phyloP scores from a whole-genome alignment of 2,113 vertebrate genomes.

The Chaetodon trifascialis region DNA sequence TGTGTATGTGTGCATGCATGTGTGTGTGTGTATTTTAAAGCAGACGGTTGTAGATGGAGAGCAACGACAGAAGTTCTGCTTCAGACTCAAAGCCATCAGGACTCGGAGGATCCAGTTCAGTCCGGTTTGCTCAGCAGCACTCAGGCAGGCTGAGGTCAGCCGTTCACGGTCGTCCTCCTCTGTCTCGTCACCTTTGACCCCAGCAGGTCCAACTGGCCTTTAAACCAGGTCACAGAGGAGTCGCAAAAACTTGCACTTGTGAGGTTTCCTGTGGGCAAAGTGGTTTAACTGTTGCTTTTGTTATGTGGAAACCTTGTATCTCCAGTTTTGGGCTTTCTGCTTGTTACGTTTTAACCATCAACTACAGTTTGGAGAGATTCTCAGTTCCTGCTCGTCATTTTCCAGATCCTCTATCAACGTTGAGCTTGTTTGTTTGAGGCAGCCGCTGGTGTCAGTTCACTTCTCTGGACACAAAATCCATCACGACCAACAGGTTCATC shows the following conservation, averaged over 20 bases:
- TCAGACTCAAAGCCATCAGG: neutral
- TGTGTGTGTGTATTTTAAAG: slow-evolving; percentile 8
- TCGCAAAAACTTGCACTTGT: too few relatives aligned
- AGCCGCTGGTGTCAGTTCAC: neutral
- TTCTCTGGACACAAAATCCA: neutral
- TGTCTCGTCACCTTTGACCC: slow-evolving; percentile 11
- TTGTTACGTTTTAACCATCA: neutral
- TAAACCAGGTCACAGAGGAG: neutral
- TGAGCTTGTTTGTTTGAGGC: too few relatives aligned
- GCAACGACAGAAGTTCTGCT: neutral
- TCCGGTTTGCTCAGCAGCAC: neutral
- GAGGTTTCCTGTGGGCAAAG: neutral
- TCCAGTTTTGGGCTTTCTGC: neutral
- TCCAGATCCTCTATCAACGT: neutral
- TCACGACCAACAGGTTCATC: too few relatives aligned
- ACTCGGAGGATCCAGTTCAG: neutral
- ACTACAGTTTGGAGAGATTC: neutral
- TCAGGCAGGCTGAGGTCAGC: neutral
- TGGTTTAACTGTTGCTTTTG: too few relatives aligned
- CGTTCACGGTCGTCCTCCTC: neutral
- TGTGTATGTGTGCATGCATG: slow-evolving; percentile 5
- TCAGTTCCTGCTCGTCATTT: neutral
- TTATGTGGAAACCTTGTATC: neutral
- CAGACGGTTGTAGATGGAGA: neutral
- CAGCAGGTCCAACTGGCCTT: neutral